These are phyloP conservation scores for Gonioctena quinquepunctata DNA, from an alignment of 1,140 invertebrate species.

Conservation along the genomic window DNA sequence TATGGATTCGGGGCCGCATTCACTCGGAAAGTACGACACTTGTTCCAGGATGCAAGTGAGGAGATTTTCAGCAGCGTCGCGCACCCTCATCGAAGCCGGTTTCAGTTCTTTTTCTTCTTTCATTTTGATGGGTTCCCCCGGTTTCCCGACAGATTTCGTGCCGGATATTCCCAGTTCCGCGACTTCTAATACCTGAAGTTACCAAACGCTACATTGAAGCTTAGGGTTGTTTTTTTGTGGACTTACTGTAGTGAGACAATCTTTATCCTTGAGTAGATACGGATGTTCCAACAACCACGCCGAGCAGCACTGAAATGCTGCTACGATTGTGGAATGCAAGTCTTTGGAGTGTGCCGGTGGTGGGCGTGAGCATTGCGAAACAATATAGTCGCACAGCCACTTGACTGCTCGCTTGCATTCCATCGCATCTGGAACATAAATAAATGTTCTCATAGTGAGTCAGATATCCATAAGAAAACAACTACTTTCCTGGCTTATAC, in stretches of 20 bases:
- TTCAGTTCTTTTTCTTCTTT: slow-evolving; percentile 96
- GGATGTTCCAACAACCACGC: slow-evolving; percentile 91
- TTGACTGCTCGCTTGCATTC: slow-evolving; percentile 93
- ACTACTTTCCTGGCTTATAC: no score
- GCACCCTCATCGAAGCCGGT: slow-evolving; percentile 92
- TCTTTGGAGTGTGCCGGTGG: slow-evolving; percentile 96
- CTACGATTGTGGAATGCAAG: slow-evolving; percentile 96
- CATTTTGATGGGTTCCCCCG: slow-evolving; percentile 85
- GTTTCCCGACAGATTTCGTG: slow-evolving; percentile 85
- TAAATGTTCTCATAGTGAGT: no score
- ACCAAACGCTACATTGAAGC: no score
- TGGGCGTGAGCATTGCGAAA: slow-evolving; percentile 92
- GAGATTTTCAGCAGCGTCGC: slow-evolving; percentile 92
- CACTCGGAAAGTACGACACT: slow-evolving; percentile 76
- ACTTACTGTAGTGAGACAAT: slow-evolving; percentile 84
- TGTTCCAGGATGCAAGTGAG: slow-evolving; percentile 90
- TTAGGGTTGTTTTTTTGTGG: no score
- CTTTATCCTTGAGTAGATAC: slow-evolving; percentile 86
- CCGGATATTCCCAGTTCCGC: slow-evolving; percentile 97
- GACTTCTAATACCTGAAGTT: slow-evolving; percentile 74
- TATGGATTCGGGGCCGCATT: slow-evolving; percentile 80
- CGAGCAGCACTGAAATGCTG: slow-evolving; percentile 88
- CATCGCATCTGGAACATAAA: slow-evolving; percentile 50
- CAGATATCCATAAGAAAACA: no score
- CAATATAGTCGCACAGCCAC: slow-evolving; percentile 97